Evolutionary conservation across 2,113 vertebrate species (phyloP).

Genomic region (Sinocyclocheilus anophthalmus): DNA sequence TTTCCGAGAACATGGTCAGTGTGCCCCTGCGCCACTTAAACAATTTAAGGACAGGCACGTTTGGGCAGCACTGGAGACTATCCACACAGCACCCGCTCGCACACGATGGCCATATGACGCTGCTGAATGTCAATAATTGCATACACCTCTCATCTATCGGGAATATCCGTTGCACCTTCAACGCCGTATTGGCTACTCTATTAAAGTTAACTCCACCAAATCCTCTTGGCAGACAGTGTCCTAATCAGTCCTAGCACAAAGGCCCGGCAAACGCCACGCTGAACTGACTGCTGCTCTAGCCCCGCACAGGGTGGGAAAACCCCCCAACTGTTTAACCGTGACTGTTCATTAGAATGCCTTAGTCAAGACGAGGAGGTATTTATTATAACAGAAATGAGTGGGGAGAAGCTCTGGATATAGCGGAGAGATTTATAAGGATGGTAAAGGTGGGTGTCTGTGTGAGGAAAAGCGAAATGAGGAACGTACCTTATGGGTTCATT

Average conservation of each 20-base stretch:
- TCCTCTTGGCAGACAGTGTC: conserved; percentile 50
- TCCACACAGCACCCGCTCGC: background rate
- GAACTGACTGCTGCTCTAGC: conserved; percentile 30
- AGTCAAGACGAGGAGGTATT: conserved; percentile 15
- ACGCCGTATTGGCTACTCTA: conserved; percentile 38
- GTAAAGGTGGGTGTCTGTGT: background rate
- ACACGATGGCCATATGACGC: background rate
- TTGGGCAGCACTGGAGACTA: background rate
- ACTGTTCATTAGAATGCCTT: conserved; percentile 39
- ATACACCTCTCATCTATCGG: conserved; percentile 40
- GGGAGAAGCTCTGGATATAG: conserved; percentile 2
- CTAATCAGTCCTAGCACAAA: conserved; percentile 54
- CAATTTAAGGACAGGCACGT: background rate
- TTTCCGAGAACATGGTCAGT: background rate
- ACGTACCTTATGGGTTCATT: background rate
- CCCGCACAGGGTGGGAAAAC: conserved; percentile 33
- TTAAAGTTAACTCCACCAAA: conserved; percentile 59
- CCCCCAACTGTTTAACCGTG: conserved; percentile 39
- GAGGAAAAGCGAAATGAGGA: background rate
- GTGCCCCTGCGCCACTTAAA: background rate
- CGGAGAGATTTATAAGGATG: conserved; percentile 13
- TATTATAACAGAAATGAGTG: conserved; percentile 20
- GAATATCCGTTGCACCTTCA: conserved; percentile 37
- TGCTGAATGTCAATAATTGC: conserved; percentile 50
- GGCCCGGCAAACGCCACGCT: conserved; percentile 29